A percentile compares a stretch with the other conserved stretches of the same genome.
phyloP scores from a whole-genome alignment of 1,140 invertebrate species.

The Psix sp. region DNA sequence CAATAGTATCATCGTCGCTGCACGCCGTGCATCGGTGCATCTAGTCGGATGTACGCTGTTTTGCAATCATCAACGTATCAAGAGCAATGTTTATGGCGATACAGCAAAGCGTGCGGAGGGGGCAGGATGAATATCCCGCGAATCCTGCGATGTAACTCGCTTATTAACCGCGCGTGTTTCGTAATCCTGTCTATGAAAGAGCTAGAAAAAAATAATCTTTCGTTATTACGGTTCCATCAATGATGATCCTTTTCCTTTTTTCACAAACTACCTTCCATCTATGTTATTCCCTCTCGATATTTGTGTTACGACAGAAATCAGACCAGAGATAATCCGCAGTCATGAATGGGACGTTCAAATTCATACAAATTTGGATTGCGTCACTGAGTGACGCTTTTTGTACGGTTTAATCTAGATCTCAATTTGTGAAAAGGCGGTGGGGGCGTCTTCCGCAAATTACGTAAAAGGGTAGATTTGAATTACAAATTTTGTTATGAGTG shows the following conservation, averaged over 20 bases:
- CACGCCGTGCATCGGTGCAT: conserved; percentile 66
- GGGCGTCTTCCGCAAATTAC: conserved; percentile 43
- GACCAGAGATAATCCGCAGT: conserved; percentile 2
- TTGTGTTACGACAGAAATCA: too few relatives aligned
- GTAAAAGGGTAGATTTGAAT: conserved; percentile 49
- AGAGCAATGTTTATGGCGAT: conserved; percentile 73
- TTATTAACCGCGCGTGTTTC: conserved; percentile 71
- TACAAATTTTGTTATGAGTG: conserved; percentile 52
- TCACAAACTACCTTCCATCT: too few relatives aligned
- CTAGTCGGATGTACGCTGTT: conserved; percentile 75
- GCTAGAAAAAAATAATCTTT: conserved; percentile 56
- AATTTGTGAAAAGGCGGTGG: conserved; percentile 21
- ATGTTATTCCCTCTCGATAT: too few relatives aligned
- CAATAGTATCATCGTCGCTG: conserved; percentile 58
- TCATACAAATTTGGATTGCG: conserved; percentile 29
- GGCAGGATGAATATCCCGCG: conserved; percentile 63
- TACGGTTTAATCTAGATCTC: conserved; percentile 36
- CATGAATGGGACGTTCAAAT: conserved; percentile 33
- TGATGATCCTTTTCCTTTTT: conserved; percentile 5
- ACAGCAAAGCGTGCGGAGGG: conserved; percentile 38
- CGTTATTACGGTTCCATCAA: conserved; percentile 26
- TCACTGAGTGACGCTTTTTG: conserved; percentile 40
- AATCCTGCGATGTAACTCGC: conserved; percentile 69
- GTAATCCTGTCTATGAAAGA: conserved; percentile 60
- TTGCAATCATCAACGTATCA: conserved; percentile 72